A percentile compares a stretch with the other conserved stretches of the same genome.
phyloP scores from a whole-genome alignment of 2,797 vertebrate genomes.

The Ctenopoma multispine region DNA sequence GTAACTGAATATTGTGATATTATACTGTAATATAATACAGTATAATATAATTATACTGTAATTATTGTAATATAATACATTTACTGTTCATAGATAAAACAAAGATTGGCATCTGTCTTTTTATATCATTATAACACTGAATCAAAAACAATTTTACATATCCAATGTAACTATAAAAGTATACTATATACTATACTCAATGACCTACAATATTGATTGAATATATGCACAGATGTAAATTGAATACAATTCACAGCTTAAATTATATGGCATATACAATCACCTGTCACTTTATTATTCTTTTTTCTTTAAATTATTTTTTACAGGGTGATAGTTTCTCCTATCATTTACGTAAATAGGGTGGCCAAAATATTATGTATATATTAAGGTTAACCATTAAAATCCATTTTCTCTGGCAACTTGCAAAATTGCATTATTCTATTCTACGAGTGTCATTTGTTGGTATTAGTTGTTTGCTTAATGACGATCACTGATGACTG shows the following conservation, averaged over 20 bases:
- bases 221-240: background rate
- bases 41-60: too few relatives aligned
- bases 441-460: background rate
- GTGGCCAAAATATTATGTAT: too few relatives aligned
- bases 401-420: background rate
- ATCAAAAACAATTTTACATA: background rate
- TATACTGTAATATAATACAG: too few relatives aligned
- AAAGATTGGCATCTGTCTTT: background rate
- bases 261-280: background rate
- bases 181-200: background rate
- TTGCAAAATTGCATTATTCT: background rate
- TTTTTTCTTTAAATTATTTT: too few relatives aligned
- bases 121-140: background rate
- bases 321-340: too few relatives aligned
- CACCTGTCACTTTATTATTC: too few relatives aligned
- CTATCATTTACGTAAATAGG: too few relatives aligned
- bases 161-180: background rate
- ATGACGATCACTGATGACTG: conserved; percentile 21
- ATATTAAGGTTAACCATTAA: background rate
- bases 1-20: background rate
- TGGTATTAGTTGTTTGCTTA: conserved; percentile 20
- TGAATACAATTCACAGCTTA: background rate
- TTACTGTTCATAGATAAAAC: background rate
- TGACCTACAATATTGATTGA: background rate
- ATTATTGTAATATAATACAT: background rate